phyloP scores from a whole-genome alignment of 2,797 vertebrate genomes.

The Anisognathus igniventris region DNA sequence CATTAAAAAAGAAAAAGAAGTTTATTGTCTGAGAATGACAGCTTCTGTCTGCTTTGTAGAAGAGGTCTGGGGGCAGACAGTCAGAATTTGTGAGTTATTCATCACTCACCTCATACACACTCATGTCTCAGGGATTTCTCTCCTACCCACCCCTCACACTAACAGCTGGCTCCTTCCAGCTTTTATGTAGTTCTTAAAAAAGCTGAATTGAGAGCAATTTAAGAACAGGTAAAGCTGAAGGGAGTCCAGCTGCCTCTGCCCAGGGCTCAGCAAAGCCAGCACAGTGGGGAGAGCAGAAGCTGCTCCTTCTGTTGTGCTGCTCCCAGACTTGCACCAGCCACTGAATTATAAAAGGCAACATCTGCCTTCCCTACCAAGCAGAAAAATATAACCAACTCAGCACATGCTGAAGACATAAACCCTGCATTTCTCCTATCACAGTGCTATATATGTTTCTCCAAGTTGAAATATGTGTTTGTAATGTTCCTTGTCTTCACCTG shows the following conservation, averaged over 20 bases:
- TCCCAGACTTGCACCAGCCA: neutral
- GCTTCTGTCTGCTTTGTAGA: neutral
- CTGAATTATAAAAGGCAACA: slow-evolving; percentile 29
- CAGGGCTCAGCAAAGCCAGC: neutral
- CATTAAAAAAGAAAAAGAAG: neutral
- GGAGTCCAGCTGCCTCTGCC: neutral
- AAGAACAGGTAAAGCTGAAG: slow-evolving; percentile 23
- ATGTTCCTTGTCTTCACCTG: slow-evolving; percentile 15
- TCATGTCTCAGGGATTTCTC: neutral
- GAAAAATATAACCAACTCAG: neutral
- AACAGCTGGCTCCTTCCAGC: neutral
- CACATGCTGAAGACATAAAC: neutral
- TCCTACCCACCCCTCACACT: neutral
- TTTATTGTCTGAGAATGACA: neutral
- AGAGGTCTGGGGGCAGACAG: neutral
- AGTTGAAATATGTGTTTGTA: slow-evolving; percentile 4
- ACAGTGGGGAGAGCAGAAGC: neutral
- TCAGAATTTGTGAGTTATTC: neutral
- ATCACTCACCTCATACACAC: neutral
- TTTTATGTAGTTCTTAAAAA: neutral
- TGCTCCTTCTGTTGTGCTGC: neutral
- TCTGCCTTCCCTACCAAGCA: neutral
- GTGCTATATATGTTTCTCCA: neutral
- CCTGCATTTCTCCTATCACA: neutral
- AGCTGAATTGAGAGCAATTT: neutral